phyloP scores from a whole-genome alignment of 2,113 vertebrate species.

The Eptatretus burgeri region DNA sequence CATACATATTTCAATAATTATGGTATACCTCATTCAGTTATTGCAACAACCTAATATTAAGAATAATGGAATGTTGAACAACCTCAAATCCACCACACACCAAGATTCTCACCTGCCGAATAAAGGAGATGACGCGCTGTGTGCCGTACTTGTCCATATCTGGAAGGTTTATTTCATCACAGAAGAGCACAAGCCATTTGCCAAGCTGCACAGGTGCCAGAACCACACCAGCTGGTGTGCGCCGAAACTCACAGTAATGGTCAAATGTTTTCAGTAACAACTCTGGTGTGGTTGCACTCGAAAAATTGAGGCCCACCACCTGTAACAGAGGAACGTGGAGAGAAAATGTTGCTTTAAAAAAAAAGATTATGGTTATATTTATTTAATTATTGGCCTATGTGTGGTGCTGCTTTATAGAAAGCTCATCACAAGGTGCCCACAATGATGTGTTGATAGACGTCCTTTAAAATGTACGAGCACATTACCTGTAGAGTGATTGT shows the following conservation, averaged over 20 bases:
- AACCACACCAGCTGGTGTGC: conserved; percentile 73
- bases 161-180: conserved; percentile 87
- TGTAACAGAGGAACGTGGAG: conserved; percentile 12
- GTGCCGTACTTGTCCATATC: conserved; percentile 98
- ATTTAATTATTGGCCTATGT: not conserved
- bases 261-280: conserved; percentile 92
- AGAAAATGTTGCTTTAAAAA: not conserved
- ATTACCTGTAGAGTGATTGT: no score
- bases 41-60: no score
- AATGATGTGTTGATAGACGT: not conserved
- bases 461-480: not conserved
- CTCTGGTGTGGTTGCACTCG: conserved; percentile 84
- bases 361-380: not conserved
- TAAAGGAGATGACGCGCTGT: conserved; percentile 91
- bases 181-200: conserved; percentile 92
- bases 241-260: conserved; percentile 86
- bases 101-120: conserved; percentile 41
- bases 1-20: no score
- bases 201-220: conserved; percentile 80
- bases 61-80: no score
- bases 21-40: no score
- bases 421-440: not conserved
- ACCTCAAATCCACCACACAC: not conserved
- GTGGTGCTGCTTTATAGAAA: not conserved
- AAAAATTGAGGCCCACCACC: conserved; percentile 98